A percentile compares a stretch with the other conserved stretches of the same genome.
phyloP scores from a whole-genome alignment of 2,888 invertebrate genomes.

The Parnassius apollo region DNA sequence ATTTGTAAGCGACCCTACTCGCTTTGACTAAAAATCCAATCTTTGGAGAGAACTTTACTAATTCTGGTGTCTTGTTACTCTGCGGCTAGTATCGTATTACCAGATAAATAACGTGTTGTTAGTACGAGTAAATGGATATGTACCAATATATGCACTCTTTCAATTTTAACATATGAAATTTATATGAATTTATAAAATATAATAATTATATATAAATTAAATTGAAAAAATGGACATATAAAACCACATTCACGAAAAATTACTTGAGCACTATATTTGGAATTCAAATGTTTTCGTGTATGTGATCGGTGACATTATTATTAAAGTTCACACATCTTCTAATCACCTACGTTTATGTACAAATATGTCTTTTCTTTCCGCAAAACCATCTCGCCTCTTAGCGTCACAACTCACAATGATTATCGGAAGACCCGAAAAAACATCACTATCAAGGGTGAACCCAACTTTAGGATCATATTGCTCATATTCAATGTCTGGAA shows the following conservation, averaged over 20 bases:
- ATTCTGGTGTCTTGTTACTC: constrained; percentile 63
- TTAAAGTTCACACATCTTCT: constrained; percentile 53
- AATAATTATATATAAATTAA: constrained; percentile 11
- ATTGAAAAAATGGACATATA: constrained; percentile 39
- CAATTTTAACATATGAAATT: constrained; percentile 46
- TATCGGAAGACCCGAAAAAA: constrained; percentile 43
- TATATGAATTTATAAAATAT: constrained; percentile 22
- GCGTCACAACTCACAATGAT: constrained; percentile 54
- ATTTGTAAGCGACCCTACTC: constrained; percentile 51
- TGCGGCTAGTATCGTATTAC: constrained; percentile 54
- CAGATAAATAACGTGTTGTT: constrained; percentile 68
- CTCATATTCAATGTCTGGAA: constrained; percentile 55
- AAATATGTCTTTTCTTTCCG: constrained; percentile 47
- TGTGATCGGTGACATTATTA: constrained; percentile 43
- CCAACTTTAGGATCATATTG: constrained; percentile 70
- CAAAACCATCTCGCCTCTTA: constrained; percentile 44
- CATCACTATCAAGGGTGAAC: constrained; percentile 58
- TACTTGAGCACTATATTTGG: not conserved
- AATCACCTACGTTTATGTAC: constrained; percentile 72
- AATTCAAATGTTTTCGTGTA: constrained; percentile 42
- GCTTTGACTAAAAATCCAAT: constrained; percentile 67
- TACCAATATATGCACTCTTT: constrained; percentile 45
- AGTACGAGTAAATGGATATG: constrained; percentile 49
- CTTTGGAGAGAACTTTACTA: constrained; percentile 64
- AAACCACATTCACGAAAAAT: constrained; percentile 35